Evolutionary conservation across 2,113 vertebrate genomes (phyloP).

Genomic region (Hylia prasina): DNA sequence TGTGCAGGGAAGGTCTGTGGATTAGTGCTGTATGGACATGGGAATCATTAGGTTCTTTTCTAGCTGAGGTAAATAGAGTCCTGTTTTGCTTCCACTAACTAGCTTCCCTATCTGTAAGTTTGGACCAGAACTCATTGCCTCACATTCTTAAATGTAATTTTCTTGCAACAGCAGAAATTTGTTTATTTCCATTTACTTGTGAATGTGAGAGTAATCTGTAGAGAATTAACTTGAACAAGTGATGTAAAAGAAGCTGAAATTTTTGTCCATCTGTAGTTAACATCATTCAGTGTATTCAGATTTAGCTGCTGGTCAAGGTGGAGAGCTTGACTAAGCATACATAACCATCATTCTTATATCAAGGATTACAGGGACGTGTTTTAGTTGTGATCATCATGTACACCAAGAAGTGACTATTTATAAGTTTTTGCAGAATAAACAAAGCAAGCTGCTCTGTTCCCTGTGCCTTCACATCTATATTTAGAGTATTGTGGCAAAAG

Average conservation of each 20-base stretch:
- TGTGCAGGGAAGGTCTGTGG: background rate
- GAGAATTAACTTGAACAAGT: background rate
- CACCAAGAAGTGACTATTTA: background rate
- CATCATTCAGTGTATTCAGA: background rate
- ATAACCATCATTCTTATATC: background rate
- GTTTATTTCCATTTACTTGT: background rate
- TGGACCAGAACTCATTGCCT: background rate
- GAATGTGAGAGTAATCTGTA: background rate
- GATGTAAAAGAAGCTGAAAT: background rate
- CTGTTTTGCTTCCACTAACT: background rate
- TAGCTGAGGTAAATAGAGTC: background rate
- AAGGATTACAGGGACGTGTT: background rate
- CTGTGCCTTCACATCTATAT: background rate
- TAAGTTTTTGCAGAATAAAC: background rate
- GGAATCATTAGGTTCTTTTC: background rate
- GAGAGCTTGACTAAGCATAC: background rate
- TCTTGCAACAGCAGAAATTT: background rate
- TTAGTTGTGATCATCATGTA: background rate
- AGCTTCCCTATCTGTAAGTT: background rate
- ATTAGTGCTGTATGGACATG: background rate
- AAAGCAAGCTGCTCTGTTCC: background rate
- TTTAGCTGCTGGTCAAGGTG: background rate
- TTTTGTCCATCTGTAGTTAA: background rate
- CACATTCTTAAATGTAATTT: fast-evolving
- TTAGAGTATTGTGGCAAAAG: background rate